These are phyloP conservation scores for Papilio polytes DNA, from an alignment of 1,140 invertebrate genomes.

Conservation along the genomic window DNA sequence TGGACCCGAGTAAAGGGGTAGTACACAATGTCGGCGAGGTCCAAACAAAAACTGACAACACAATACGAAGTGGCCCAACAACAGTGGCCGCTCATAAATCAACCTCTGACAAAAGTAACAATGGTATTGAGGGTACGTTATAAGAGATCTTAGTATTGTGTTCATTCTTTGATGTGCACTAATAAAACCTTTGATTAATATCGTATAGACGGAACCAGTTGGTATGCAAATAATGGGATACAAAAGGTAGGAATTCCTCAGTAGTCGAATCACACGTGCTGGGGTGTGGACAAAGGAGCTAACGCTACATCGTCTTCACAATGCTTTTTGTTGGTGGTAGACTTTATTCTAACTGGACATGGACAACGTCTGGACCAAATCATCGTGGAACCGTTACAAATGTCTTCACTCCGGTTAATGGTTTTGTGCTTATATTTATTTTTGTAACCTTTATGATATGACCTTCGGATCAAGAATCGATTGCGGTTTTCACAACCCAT, in stretches of 20 bases:
- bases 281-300: conserved; percentile 66
- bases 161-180: conserved; percentile 83
- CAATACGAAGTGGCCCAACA: conserved; percentile 80
- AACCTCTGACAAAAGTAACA: conserved; percentile 82
- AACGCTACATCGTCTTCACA: conserved; percentile 74
- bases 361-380: conserved; percentile 25
- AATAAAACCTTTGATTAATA: conserved; percentile 84
- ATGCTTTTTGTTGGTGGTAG: conserved; percentile 62
- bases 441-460: background rate
- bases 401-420: background rate
- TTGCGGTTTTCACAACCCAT: background rate
- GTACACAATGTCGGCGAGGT: conserved; percentile 77
- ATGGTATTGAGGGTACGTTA: conserved; percentile 83
- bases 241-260: conserved; percentile 69
- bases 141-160: conserved; percentile 83
- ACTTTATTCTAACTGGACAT: conserved; percentile 56
- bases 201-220: conserved; percentile 81
- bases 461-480: background rate
- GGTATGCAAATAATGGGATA: conserved; percentile 81
- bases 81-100: conserved; percentile 83
- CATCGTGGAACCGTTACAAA: conserved; percentile 11
- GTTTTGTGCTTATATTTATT: background rate
- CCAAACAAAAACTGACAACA: conserved; percentile 82
- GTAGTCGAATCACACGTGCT: conserved; percentile 79
- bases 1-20: conserved; percentile 75